A percentile compares a stretch with the other conserved stretches of the same genome.
These are phyloP conservation scores for Myotis vivesi DNA, from an alignment of 2,797 vertebrate genomes.

Conservation along the genomic window DNA sequence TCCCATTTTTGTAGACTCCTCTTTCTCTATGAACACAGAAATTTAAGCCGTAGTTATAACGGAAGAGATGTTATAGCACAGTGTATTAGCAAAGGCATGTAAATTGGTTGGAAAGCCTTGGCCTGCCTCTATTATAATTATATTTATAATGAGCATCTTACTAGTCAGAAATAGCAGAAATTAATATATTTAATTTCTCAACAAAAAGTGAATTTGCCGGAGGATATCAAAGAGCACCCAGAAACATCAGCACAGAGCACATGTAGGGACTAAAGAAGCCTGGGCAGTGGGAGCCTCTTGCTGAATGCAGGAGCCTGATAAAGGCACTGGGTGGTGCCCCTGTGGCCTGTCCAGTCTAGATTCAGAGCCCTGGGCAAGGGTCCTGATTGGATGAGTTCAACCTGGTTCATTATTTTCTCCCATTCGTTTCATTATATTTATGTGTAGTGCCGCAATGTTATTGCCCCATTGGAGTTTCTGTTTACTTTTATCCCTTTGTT, in stretches of 20 bases:
- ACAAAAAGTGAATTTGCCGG: not conserved
- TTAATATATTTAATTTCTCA: constrained; percentile 5
- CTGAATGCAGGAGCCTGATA: not conserved
- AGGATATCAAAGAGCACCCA: not conserved
- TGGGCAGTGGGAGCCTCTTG: too few species aligned
- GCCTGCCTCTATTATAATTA: not conserved
- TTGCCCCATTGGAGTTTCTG: not conserved
- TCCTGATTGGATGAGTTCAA: not conserved
- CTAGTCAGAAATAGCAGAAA: not conserved
- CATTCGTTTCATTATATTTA: not conserved
- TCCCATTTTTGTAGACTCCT: not conserved
- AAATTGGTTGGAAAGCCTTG: not conserved
- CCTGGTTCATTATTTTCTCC: not conserved
- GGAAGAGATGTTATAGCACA: not conserved
- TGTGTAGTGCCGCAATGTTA: not conserved
- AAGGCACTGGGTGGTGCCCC: not conserved
- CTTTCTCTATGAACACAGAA: not conserved
- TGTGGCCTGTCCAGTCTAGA: not conserved
- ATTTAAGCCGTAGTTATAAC: not conserved
- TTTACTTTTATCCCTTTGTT: not conserved
- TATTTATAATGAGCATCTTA: not conserved
- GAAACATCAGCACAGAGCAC: not conserved
- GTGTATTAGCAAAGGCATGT: not conserved
- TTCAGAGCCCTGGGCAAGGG: not conserved
- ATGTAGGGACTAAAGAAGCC: not conserved